Evolutionary conservation across 2,113 vertebrate species (phyloP).

Genomic region (Pseudorhombus dupliciocellatus): DNA sequence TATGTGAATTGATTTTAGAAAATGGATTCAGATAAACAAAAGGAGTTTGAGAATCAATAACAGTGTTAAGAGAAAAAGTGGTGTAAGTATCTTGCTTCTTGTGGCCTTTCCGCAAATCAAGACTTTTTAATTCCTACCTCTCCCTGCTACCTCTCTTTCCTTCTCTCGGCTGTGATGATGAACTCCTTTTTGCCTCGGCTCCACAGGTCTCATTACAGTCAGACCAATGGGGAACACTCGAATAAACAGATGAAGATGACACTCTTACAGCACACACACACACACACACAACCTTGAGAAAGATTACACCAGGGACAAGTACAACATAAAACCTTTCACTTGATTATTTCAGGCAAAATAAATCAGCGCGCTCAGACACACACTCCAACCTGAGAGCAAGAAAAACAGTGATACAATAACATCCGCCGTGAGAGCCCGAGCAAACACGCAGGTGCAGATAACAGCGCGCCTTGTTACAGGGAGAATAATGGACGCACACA

Average conservation of each 20-base stretch:
- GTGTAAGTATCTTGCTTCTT: neutral
- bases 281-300: constrained; percentile 68
- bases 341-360: constrained; percentile 73
- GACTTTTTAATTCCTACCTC: constrained; percentile 1
- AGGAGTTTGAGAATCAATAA: constrained; percentile 2
- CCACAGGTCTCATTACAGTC: constrained; percentile 72
- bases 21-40: neutral
- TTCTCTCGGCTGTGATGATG: constrained; percentile 35
- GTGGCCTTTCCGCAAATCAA: constrained; percentile 6
- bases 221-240: constrained; percentile 60
- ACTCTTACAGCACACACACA: constrained; percentile 38
- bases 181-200: constrained; percentile 60
- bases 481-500: constrained; percentile 50
- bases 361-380: constrained; percentile 61
- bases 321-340: constrained; percentile 70
- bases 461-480: constrained; percentile 52
- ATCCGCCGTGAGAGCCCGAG: constrained; percentile 1
- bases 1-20: neutral
- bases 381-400: constrained; percentile 35
- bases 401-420: constrained; percentile 41
- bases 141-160: neutral
- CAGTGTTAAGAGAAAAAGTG: neutral
- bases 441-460: constrained; percentile 38
- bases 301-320: constrained; percentile 54
- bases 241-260: constrained; percentile 72